Evolutionary conservation across 1,140 invertebrate genomes (phyloP).

Genomic region (Achroia grisella): DNA sequence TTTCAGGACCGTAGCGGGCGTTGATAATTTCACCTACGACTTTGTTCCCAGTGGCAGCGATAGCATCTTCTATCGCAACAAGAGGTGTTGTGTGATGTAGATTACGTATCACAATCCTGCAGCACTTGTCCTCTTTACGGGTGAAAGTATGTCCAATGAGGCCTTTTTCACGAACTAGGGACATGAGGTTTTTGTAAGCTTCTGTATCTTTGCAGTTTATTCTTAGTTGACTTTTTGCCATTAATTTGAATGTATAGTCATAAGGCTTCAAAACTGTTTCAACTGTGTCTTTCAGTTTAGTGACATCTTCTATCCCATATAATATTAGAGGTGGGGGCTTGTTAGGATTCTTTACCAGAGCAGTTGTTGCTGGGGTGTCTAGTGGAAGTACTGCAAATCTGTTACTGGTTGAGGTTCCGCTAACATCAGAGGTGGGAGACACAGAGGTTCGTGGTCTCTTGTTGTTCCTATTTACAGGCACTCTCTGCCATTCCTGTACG

Average conservation of each 20-base stretch:
- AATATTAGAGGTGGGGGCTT: slow-evolving; percentile 8
- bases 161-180: slow-evolving; percentile 3
- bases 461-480: too few species aligned
- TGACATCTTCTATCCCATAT: slow-evolving; percentile 7
- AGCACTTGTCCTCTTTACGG: too few species aligned
- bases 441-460: too few species aligned
- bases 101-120: too few species aligned
- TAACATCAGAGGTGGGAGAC: too few species aligned
- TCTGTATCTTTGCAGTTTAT: not conserved
- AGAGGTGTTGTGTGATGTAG: slow-evolving; percentile 1
- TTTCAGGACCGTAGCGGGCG: slow-evolving; percentile 3
- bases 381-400: too few species aligned
- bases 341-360: not conserved
- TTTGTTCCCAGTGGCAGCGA: slow-evolving; percentile 1
- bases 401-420: too few species aligned
- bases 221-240: slow-evolving; percentile 5
- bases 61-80: not conserved
- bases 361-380: too few species aligned
- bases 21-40: slow-evolving; percentile 9
- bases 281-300: slow-evolving; percentile 3
- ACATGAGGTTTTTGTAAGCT: slow-evolving; percentile 4
- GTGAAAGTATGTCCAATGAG: too few species aligned
- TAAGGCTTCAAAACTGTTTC: slow-evolving; percentile 2
- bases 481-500: too few species aligned
- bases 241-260: slow-evolving; percentile 5